Percentiles rank a stretch among this genome's conserved stretches.
These are phyloP conservation scores for Laothoe populi DNA, from an alignment of 2,888 invertebrate species.

Conservation along the genomic window DNA sequence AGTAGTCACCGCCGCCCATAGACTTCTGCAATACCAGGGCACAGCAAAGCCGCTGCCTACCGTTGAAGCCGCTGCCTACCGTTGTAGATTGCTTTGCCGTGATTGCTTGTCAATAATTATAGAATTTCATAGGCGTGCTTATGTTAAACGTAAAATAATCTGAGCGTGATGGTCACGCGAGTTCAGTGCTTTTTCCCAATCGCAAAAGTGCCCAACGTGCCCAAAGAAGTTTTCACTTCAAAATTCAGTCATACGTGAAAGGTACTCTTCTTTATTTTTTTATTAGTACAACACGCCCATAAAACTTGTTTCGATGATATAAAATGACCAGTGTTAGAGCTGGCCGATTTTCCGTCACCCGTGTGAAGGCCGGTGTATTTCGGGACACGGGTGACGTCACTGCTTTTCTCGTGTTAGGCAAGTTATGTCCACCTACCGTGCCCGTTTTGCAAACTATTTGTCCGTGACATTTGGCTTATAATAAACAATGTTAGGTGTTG, in stretches of 20 bases:
- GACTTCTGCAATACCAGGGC: no score
- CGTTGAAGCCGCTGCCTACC: no score
- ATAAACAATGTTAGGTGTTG: conserved; percentile 12
- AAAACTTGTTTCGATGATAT: conserved; percentile 41
- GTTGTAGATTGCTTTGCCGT: no score
- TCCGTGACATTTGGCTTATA: conserved; percentile 37
- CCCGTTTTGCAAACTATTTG: conserved; percentile 42
- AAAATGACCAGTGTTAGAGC: conserved; percentile 56
- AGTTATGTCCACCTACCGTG: conserved; percentile 43
- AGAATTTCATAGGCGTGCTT: no score
- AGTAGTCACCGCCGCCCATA: no score
- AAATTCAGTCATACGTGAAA: background rate
- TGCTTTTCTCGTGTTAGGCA: conserved; percentile 62
- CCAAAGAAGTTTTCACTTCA: no score
- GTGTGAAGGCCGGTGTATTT: conserved; percentile 74
- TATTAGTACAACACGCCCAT: background rate
- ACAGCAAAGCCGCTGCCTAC: no score
- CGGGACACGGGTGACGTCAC: conserved; percentile 62
- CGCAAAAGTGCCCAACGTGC: no score
- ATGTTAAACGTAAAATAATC: no score
- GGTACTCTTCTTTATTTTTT: background rate
- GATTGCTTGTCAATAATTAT: no score
- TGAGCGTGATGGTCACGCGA: no score
- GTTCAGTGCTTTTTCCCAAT: no score
- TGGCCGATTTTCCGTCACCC: conserved; percentile 66